These are phyloP conservation scores for Alethe castanea DNA, from an alignment of 2,113 vertebrate genomes.

Conservation along the genomic window DNA sequence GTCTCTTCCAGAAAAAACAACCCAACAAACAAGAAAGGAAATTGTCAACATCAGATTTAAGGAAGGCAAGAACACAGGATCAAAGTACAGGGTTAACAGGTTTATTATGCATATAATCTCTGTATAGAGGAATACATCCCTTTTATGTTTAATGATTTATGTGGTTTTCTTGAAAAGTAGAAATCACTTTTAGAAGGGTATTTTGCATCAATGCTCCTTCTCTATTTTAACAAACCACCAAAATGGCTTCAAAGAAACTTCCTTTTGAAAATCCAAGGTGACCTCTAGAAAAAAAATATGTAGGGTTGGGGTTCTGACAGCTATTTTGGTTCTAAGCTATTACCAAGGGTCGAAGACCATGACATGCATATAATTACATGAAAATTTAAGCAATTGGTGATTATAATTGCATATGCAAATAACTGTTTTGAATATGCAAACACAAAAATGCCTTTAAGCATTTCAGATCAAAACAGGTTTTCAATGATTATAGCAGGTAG, in stretches of 20 bases:
- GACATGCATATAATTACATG: neutral
- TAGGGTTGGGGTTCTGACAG: neutral
- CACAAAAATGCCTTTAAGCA: neutral
- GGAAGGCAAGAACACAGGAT: neutral
- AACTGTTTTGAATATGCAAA: neutral
- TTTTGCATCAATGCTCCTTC: neutral
- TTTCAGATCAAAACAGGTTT: neutral
- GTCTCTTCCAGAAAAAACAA: neutral
- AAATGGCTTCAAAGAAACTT: neutral
- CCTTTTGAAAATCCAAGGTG: neutral
- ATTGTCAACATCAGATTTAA: neutral
- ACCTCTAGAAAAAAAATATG: neutral
- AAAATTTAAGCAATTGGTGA: neutral
- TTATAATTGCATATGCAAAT: neutral
- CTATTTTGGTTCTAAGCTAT: neutral
- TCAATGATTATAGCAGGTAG: neutral
- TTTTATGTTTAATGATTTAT: neutral
- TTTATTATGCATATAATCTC: neutral
- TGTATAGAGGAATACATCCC: neutral
- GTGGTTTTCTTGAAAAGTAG: neutral
- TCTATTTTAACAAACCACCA: neutral
- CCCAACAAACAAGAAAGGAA: accelerated
- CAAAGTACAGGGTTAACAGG: neutral
- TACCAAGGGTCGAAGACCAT: neutral
- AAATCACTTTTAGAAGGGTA: neutral